Base-by-base conservation (phyloP, 2,113 vertebrate species). In the Megaceryle maxima region DNA sequence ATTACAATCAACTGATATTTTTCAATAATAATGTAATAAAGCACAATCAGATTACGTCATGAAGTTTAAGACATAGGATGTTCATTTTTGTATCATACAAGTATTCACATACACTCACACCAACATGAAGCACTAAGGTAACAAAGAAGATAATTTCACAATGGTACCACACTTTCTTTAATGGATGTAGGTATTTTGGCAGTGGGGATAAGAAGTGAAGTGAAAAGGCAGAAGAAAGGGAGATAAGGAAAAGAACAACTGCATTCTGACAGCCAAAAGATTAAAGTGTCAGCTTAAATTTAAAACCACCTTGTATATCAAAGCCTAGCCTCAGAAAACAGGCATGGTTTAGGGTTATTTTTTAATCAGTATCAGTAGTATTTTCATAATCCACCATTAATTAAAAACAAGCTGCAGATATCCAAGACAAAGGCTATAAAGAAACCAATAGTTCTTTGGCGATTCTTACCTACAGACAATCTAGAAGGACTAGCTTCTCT, bases 401-500 rank as follows among this genome's bases (percentile, higher is more conserved):
- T 24, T 35, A 60, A 60, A 78, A 1, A 6, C 17, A 37, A 78
- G 41, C 13, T n/a, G 11, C 25, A 64, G 26, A n/a, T 44, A 87
- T 5, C 8, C 59, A 51, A 37, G 41, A 64, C 37, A 93, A 75
- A 6, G 13, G 33, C 35, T 87, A 39, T 10, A 46, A 82, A 64
- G 41, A 95, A 94, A 53, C 4, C 4, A 73, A 5, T 13, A 67
- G 19, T 62, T 72, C 62, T 5, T 62, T 6, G 64, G 17, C 13
- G 57, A 43, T 56, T 55, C 99, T 99, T 98, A 99, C 99, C 99
- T 86, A 99, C 99, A 88, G 99, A 99, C 59, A 99, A 88, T 37
- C 99, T 98, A 13, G 99, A 99, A 37, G 99, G 99, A 90, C 99
- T 99, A 4, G 99, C 99, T 97, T 99, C 99, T 93, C 99, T 98